These are phyloP conservation scores for Brachyhypopomus gauderio DNA, from an alignment of 2,113 vertebrate genomes.

Conservation along the genomic window DNA sequence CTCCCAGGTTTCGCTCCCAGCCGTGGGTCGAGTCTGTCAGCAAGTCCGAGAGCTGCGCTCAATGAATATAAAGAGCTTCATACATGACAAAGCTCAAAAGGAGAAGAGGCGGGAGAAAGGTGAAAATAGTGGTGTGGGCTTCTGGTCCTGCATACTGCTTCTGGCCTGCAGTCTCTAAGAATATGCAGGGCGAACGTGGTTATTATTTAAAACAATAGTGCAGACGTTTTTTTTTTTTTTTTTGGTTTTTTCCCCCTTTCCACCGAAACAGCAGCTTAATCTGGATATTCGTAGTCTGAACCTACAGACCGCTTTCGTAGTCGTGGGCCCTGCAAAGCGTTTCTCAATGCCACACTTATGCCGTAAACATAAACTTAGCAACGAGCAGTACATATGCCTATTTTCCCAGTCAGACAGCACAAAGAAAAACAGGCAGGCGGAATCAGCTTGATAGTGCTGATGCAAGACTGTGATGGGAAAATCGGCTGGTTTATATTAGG, in stretches of 20 bases:
- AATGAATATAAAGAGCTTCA: constrained; percentile 41
- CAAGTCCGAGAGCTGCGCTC: constrained; percentile 23
- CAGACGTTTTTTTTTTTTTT: no score
- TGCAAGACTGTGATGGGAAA: constrained; percentile 15
- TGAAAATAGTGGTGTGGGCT: not conserved
- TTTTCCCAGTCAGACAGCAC: not conserved
- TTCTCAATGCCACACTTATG: constrained; percentile 24
- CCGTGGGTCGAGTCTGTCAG: constrained; percentile 32
- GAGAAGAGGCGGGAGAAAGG: not conserved
- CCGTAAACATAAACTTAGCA: constrained; percentile 8
- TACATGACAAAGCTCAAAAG: constrained; percentile 34
- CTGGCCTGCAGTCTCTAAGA: constrained; percentile 1
- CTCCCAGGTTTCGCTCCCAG: constrained; percentile 26
- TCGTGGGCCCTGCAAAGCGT: not conserved
- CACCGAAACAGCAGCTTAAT: not conserved
- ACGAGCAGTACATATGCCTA: not conserved
- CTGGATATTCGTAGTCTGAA: not conserved
- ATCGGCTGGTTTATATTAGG: constrained; percentile 21
- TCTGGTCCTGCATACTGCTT: not conserved
- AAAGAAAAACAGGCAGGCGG: not conserved
- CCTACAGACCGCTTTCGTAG: constrained; percentile 10
- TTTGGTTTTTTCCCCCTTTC: no score
- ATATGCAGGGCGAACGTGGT: not conserved
- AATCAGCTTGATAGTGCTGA: constrained; percentile 20
- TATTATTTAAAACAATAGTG: not conserved